Base-by-base conservation (phyloP, 1,140 invertebrate species). In the Euglossa dilemma region DNA sequence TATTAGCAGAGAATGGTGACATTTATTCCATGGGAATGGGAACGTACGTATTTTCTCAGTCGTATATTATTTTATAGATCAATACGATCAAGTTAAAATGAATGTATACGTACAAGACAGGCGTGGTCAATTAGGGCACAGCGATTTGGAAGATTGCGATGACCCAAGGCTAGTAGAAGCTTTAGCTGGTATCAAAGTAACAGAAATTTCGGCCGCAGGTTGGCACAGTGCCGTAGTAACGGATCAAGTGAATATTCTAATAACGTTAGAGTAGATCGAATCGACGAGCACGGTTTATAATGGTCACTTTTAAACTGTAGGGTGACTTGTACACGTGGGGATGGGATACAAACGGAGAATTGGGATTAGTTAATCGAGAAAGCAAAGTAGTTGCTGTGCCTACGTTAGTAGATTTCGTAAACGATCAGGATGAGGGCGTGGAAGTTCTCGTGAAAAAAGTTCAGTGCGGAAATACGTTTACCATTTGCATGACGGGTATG, bases 281-380 rank as follows among this genome's bases (percentile, higher is more conserved):
- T 18, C 20, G 72, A 57, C 7, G 12, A 5, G 14, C 11, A 47
- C 45, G 43, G 28, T 64, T 86, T 7, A 45, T 9, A 76, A 45
- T 9, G 23, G 12, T 25, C 9, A 20, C 76, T 82, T 71, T 79
- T 25, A 59, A 57, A 69, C 54, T 76, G 36, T 6, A 95, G 94
- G 97, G 97, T 16, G 97, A 98, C 93, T 87, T 98, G 0, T 99
- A 98, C 91, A 95, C 96, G 1, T 99, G 98, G 98, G 98, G 98
- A n/a, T 98, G 97, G 96, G 99, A 99, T 94, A 96, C 97, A 85
- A 96, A 95, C 92, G 98, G 98, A 0, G 98, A 99, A 92, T 93
- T 99, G 50, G 98, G 98, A 20, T 91, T 96, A 47, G 94, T 95
- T 56, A 90, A 91, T 18, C 87, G 85, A 71, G 92, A 92, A 84